These are phyloP conservation scores for Ceyx cyanopectus DNA, from an alignment of 2,113 vertebrate genomes.

Conservation along the genomic window DNA sequence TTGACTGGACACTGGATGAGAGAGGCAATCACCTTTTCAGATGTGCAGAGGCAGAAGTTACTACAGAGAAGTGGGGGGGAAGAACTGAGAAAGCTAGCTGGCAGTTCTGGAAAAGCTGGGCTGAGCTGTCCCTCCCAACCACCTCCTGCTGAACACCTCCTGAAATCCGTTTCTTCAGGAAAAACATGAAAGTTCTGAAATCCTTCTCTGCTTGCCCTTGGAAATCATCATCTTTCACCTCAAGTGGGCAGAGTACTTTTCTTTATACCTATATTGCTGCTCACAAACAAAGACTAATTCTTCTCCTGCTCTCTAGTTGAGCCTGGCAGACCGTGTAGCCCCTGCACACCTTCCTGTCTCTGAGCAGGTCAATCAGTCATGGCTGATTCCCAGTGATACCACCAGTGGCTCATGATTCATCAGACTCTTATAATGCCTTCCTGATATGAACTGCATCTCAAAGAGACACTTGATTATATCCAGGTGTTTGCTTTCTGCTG, in stretches of 20 bases:
- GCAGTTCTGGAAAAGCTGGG: background rate
- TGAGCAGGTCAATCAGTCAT: conserved; percentile 26
- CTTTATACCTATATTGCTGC: background rate
- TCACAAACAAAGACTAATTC: conserved; percentile 43
- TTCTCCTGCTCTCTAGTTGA: background rate
- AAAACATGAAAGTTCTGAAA: background rate
- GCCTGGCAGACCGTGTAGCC: background rate
- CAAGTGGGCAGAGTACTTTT: background rate
- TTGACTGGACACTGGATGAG: background rate
- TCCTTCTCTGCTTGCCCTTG: background rate
- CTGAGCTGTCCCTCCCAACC: background rate
- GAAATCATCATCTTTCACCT: background rate
- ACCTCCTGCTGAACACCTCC: background rate
- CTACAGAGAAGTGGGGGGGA: background rate
- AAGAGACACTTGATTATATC: background rate
- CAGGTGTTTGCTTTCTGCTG: background rate
- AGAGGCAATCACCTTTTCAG: background rate
- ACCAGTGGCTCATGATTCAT: conserved; percentile 48
- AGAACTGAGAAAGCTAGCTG: background rate
- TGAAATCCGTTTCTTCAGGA: background rate
- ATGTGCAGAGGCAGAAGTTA: background rate
- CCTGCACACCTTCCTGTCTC: conserved; percentile 24
- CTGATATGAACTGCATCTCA: conserved; percentile 16
- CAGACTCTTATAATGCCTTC: conserved; percentile 29
- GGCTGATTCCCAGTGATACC: background rate